A percentile compares a stretch with the other conserved stretches of the same genome.
phyloP scores from a whole-genome alignment of 2,797 vertebrate genomes.

The Sarcoramphus papa region DNA sequence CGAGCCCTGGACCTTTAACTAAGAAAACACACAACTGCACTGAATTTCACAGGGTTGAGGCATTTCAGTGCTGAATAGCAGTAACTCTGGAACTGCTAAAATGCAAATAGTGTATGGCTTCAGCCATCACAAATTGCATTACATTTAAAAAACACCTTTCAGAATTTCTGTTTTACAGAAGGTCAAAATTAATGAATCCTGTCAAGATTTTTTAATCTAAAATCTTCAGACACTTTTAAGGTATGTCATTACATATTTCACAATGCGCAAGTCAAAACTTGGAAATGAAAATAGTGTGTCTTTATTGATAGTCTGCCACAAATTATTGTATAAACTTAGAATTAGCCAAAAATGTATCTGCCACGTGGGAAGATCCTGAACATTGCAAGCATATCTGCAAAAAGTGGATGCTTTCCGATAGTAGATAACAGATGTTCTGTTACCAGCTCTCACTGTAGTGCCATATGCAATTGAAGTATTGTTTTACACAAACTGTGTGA shows the following conservation, averaged over 20 bases:
- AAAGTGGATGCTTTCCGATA: not conserved
- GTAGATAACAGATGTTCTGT: not conserved
- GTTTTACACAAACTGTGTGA: not conserved
- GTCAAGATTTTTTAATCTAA: not conserved
- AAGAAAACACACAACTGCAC: not conserved
- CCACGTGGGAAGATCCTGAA: not conserved
- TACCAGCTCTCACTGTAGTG: not conserved
- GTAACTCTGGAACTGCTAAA: not conserved
- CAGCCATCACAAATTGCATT: not conserved
- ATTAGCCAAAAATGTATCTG: not conserved
- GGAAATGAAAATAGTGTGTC: constrained; percentile 37
- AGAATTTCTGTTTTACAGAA: not conserved
- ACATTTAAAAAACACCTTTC: not conserved
- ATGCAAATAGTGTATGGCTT: not conserved
- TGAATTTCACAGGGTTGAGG: not conserved
- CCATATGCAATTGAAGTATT: not conserved
- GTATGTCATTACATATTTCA: not conserved
- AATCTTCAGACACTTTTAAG: not conserved
- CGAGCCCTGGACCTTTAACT: not conserved
- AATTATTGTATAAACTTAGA: not conserved
- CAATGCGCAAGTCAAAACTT: constrained; percentile 40
- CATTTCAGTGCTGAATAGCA: not conserved
- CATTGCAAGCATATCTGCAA: not conserved
- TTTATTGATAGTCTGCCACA: constrained; percentile 57
- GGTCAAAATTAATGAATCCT: not conserved